Percentiles rank a stretch among this genome's conserved stretches.
Evolutionary conservation across 2,888 invertebrate species (phyloP).

Genomic region (Drosophila quinaria): DNA sequence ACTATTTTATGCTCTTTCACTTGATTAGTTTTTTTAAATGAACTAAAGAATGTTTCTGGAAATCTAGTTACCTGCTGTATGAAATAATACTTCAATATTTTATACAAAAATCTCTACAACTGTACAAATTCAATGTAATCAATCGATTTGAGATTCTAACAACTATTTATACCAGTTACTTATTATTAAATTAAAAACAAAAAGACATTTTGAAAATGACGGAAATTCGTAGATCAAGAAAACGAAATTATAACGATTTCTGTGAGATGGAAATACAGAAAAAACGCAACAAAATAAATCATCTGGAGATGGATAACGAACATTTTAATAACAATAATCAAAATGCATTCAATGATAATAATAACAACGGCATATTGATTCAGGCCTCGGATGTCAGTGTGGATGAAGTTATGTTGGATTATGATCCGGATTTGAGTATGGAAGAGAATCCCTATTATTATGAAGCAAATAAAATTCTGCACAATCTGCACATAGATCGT

Average conservation of each 20-base stretch:
- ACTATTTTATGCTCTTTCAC: background rate
- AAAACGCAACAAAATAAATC: background rate
- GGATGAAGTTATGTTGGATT: background rate
- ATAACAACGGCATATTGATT: background rate
- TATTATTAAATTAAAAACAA: background rate
- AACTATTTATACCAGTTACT: no score
- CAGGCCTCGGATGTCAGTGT: background rate
- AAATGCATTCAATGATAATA: background rate
- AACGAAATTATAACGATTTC: background rate
- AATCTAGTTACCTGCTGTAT: background rate
- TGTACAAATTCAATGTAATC: background rate
- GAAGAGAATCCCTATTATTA: slow-evolving; percentile 41
- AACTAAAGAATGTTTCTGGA: background rate
- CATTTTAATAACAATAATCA: background rate
- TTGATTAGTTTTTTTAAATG: background rate
- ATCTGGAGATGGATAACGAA: background rate
- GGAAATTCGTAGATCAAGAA: background rate
- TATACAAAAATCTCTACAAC: background rate
- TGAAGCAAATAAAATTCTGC: slow-evolving; percentile 31
- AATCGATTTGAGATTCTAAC: background rate
- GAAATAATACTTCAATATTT: background rate
- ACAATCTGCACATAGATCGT: slow-evolving; percentile 30
- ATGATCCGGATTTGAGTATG: slow-evolving; percentile 28
- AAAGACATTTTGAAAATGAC: background rate
- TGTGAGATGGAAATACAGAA: background rate